Base-by-base conservation (phyloP, 2,113 vertebrate species). In the Jaculus jaculus region DNA sequence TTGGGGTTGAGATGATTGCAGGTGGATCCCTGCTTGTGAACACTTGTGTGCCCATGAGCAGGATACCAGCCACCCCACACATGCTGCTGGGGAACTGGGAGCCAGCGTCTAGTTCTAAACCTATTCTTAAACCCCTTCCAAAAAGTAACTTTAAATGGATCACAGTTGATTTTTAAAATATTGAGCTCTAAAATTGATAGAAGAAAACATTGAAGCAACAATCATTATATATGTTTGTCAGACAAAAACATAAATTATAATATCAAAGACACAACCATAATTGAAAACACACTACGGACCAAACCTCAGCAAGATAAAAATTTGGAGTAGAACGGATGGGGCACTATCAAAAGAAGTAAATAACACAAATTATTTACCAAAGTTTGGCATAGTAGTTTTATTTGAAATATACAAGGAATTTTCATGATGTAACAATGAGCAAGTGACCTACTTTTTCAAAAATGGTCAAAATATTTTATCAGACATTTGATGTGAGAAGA, bases 61-160 rank as follows among this genome's bases (percentile, higher is more conserved):
- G 42, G 42, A 8, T 47, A 5, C 42, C 42, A 47, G 42, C 42
- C 42, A 47, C 42, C 42, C 42, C 42, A 47, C 42, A 47, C 42
- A 47, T 6, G 42, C 42, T 8, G 5, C 42, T 47, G 42, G 42
- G 42, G 8, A 47, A 47, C 42, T 8, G 8, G 42, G 42, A 47
- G 42, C 42, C 42, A 47, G 42, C 5, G 5, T 47, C 42, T 47
- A 47, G 42, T 47, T 8, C 42, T 26, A 92, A 54, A 54, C 23
- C 1, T 71, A 26, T 58, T 12, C 2, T 81, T 34, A 61, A 1
- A 39, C 0, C 6, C 30, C 28, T 74, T 73, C 58, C 7, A 77
- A 82, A 78, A 80, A 69, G 4, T 74, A 84, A 87, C 26, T n/a
- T 84, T 73, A 77, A 92, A 92, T 69, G 26, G 21, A 37, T 74